A percentile compares a stretch with the other conserved stretches of the same genome.
These are phyloP conservation scores for Baryphthengus martii DNA, from an alignment of 2,113 vertebrate genomes.

Conservation along the genomic window DNA sequence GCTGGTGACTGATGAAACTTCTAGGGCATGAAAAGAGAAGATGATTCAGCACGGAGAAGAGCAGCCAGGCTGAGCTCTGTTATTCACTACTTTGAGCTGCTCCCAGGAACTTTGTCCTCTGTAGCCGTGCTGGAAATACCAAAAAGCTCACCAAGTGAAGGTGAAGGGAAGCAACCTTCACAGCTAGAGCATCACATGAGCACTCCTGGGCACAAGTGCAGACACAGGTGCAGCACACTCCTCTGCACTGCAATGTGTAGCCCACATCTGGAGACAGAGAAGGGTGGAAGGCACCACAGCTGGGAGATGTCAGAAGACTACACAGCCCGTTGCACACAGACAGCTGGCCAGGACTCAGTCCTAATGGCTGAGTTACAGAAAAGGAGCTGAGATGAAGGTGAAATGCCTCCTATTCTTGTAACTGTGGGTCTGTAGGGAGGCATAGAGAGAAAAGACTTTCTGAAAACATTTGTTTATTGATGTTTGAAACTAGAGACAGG, in stretches of 20 bases:
- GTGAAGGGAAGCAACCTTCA: background rate
- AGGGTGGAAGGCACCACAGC: background rate
- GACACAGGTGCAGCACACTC: background rate
- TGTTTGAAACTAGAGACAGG: background rate
- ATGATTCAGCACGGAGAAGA: background rate
- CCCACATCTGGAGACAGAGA: background rate
- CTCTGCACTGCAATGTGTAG: background rate
- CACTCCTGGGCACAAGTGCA: background rate
- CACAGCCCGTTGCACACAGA: background rate
- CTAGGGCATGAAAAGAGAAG: background rate
- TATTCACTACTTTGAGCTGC: background rate
- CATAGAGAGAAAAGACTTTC: background rate
- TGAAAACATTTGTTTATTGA: background rate
- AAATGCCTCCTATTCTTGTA: background rate
- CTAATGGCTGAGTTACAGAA: background rate
- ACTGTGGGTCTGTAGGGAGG: background rate
- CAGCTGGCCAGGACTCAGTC: background rate
- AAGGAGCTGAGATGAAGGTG: background rate
- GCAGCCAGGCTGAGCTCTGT: background rate
- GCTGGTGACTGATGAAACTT: background rate
- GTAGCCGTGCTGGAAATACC: background rate
- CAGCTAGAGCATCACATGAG: background rate
- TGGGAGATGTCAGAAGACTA: background rate
- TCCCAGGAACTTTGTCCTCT: background rate
- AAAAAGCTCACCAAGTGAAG: background rate